Conservation (phyloP, 2,888 invertebrate species). For the Dasypolia templi region DNA sequence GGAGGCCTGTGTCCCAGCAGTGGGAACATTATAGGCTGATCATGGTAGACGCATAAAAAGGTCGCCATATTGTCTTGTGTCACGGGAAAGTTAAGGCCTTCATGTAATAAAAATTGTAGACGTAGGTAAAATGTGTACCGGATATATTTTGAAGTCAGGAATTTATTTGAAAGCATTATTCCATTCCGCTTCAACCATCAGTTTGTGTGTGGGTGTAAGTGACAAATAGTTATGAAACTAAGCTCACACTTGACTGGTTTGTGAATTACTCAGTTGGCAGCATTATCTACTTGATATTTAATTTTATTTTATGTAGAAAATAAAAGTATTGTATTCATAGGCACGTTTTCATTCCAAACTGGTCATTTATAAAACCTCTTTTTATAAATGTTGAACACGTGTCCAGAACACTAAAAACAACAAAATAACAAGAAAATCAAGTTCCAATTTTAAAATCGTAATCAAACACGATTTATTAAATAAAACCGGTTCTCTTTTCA, state of each 20-base stretch:
- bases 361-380: not conserved
- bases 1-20: no score
- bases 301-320: not conserved
- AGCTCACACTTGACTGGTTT: not conserved
- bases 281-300: not conserved
- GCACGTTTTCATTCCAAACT: not conserved
- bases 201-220: not conserved
- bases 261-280: not conserved
- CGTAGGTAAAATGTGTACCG: no score
- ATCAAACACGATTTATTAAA: constrained; percentile 15
- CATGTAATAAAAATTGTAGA: no score
- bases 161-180: not conserved
- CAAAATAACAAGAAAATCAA: constrained; percentile 51
- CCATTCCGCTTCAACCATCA: not conserved
- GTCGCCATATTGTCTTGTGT: no score
- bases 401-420: constrained; percentile 28
- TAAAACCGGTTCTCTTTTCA: constrained; percentile 60
- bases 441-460: constrained; percentile 46
- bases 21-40: no score
- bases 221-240: constrained; percentile 2
- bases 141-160: no score
- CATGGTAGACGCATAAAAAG: no score
- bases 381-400: constrained; percentile 34
- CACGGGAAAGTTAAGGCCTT: no score
- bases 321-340: not conserved